Evolutionary conservation across 2,797 vertebrate genomes (phyloP).

Genomic region (Iguana delicatissima): DNA sequence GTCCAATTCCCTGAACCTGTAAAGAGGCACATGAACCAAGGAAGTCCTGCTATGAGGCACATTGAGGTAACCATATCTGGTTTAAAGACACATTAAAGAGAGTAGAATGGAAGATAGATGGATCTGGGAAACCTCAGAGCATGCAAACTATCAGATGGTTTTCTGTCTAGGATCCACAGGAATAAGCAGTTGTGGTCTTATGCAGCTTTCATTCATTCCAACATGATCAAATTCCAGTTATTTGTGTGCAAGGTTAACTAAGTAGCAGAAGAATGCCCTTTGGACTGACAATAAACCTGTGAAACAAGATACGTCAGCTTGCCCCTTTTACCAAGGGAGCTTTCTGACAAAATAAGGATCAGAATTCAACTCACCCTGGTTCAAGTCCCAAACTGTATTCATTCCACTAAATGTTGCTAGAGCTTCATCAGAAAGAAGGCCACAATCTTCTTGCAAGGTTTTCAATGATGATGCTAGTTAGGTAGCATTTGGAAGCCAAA

Average conservation of each 20-base stretch:
- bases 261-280: background rate
- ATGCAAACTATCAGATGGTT: background rate
- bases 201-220: background rate
- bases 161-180: background rate
- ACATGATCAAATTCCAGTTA: too few relatives aligned
- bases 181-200: background rate
- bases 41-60: background rate
- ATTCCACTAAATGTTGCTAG: background rate
- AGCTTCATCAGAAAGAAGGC: slow-evolving; percentile 8
- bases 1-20: too few relatives aligned
- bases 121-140: background rate
- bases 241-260: background rate
- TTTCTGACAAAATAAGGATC: background rate
- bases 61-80: background rate
- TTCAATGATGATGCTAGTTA: background rate
- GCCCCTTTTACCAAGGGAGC: background rate
- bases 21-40: background rate
- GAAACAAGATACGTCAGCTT: background rate
- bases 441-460: background rate
- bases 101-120: background rate
- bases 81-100: background rate
- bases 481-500: slow-evolving; percentile 23
- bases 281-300: background rate
- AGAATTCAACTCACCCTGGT: background rate
- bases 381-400: background rate